phyloP scores from a whole-genome alignment of 1,140 invertebrate genomes.

The Hylaeus volcanicus region DNA sequence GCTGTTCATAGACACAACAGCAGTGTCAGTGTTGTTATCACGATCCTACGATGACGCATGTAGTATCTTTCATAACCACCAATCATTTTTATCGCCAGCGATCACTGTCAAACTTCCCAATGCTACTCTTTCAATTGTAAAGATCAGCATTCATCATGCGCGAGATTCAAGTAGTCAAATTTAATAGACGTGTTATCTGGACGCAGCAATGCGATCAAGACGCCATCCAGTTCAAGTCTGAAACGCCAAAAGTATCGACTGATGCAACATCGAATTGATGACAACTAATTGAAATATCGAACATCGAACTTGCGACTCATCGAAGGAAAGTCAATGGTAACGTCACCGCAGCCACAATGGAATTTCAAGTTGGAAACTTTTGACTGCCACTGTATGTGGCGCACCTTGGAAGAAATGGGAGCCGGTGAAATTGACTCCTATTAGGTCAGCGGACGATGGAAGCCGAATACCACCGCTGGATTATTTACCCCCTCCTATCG shows the following conservation, averaged over 20 bases:
- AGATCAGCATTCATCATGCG: too few species aligned
- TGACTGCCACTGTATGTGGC: neutral
- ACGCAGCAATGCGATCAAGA: too few species aligned
- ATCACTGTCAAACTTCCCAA: too few species aligned
- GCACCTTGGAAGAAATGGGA: slow-evolving; percentile 44
- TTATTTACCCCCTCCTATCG: slow-evolving; percentile 31
- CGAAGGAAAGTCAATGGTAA: slow-evolving; percentile 5
- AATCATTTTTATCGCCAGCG: neutral
- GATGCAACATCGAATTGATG: too few species aligned
- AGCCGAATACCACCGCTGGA: slow-evolving; percentile 34
- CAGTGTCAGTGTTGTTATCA: neutral
- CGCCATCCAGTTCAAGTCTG: too few species aligned
- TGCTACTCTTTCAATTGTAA: too few species aligned
- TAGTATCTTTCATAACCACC: neutral
- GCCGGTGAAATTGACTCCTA: slow-evolving; percentile 69
- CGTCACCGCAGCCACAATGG: neutral
- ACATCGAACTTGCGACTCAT: neutral
- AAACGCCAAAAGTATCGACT: too few species aligned
- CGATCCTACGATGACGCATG: neutral
- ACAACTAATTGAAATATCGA: neutral
- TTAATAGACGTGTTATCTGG: too few species aligned
- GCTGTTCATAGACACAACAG: neutral
- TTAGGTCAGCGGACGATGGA: slow-evolving; percentile 71
- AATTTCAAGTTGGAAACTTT: slow-evolving; percentile 4
- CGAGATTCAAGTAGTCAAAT: too few species aligned